Evolutionary conservation across 2,113 vertebrate genomes (phyloP), one percentile per base, ranked within the genome.

Genomic region (Sturnira hondurensis): DNA sequence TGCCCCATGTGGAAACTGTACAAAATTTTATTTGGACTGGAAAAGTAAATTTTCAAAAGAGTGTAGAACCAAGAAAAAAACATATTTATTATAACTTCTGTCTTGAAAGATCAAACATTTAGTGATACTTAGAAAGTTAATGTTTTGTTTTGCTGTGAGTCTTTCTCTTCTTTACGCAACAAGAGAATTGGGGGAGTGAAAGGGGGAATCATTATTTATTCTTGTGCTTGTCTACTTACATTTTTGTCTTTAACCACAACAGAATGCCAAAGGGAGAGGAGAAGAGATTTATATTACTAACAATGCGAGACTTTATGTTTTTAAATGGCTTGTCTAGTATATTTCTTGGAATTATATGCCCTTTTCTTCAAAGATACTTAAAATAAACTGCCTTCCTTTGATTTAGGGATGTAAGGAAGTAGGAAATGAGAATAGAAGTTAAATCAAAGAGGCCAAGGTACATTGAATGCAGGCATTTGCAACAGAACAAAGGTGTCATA

Each of bases 201-300:
- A 81, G 83, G 77, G 95, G 31, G 77, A 88, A 68, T 92, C 63
- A n/a, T 93, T 68, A n/a, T 78, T 92, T 96, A 95, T 95, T 97
- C 89, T 84, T 84, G 92, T 95, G 83, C 94, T 96, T 96, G 85
- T 95, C 93, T 95, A 73, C 88, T 92, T 95, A 91, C 89, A 61
- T 95, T 96, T 98, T 97, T 97, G 97, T 78, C 96, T 97, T 96
- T 97, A 94, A 92, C 87, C 86, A 94, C 96, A 96, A 95, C 20
- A 56, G 43, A 47, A 90, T 90, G 95, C 95, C 86, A 87, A 89
- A 97, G 90, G 93, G 83, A 94, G 97, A 96, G 96, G 97, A 97
- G 54, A 95, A 83, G 87, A 95, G 89, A 95, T 86, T 98, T 92
- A 94, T 96, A 93, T 77, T 95, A 33, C 68, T 78, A 77, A 84